A percentile compares a stretch with the other conserved stretches of the same genome.
phyloP scores from a whole-genome alignment of 2,113 vertebrate species.

The Salvelinus fontinalis region DNA sequence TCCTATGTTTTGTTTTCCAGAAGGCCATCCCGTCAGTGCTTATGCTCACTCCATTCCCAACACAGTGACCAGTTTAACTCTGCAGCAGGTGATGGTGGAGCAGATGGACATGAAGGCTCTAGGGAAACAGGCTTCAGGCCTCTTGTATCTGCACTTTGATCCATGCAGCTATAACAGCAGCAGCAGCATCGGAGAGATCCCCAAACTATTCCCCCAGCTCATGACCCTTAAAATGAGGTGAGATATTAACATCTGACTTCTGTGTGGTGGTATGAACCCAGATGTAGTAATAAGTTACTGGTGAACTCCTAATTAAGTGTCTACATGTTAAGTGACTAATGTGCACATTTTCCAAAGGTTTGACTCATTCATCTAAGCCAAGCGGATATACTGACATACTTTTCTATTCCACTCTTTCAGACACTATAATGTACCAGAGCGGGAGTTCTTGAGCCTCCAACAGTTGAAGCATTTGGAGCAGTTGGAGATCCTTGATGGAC shows the following conservation, averaged over 20 bases:
- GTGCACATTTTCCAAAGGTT: not conserved
- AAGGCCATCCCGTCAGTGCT: slow-evolving; percentile 21
- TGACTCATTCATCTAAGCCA: not conserved
- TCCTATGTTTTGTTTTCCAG: slow-evolving; percentile 23
- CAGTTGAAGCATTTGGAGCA: slow-evolving; percentile 28
- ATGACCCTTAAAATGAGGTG: slow-evolving; percentile 42
- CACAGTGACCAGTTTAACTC: slow-evolving; percentile 33
- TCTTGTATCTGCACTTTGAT: slow-evolving; percentile 41
- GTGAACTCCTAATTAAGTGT: too few species aligned
- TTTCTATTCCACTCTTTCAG: slow-evolving; percentile 24
- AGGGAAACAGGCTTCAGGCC: slow-evolving; percentile 27
- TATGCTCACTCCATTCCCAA: slow-evolving; percentile 33
- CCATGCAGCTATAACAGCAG: slow-evolving; percentile 5
- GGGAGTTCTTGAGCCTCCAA: slow-evolving; percentile 28
- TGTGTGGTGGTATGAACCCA: too few species aligned
- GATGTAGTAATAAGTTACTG: too few species aligned
- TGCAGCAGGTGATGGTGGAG: slow-evolving; percentile 29
- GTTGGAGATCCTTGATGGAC: slow-evolving; percentile 40
- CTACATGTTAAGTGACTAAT: not conserved
- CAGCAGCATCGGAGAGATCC: slow-evolving; percentile 21
- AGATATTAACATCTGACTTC: not conserved
- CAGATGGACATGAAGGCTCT: slow-evolving; percentile 18
- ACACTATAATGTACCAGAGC: slow-evolving; percentile 25
- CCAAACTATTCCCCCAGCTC: slow-evolving; percentile 38
- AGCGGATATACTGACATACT: not conserved